phyloP scores from a whole-genome alignment of 2,113 vertebrate species.

The Macquaria ambigua region DNA sequence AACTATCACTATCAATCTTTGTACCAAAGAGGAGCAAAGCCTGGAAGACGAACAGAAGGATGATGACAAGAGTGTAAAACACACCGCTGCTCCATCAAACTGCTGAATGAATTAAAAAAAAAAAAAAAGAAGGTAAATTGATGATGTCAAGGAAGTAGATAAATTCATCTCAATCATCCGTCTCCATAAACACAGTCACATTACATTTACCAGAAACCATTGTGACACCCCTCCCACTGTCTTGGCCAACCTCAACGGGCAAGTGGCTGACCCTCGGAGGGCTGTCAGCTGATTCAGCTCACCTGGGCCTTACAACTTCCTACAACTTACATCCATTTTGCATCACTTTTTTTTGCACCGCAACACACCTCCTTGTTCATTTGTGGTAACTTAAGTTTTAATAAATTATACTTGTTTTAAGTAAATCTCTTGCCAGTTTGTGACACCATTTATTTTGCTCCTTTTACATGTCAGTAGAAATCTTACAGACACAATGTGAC shows the following conservation, averaged over 20 bases:
- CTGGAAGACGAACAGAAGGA: conserved; percentile 52
- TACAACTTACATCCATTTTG: no score
- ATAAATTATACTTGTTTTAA: no score
- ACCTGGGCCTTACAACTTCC: no score
- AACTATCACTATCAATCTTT: conserved; percentile 50
- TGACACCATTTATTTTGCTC: conserved; percentile 70
- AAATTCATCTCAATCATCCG: conserved; percentile 2
- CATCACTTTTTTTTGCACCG: no score
- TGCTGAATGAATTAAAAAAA: conserved; percentile 30
- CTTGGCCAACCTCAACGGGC: no score
- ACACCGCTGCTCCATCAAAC: conserved; percentile 56
- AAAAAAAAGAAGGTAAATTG: not conserved
- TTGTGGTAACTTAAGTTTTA: no score
- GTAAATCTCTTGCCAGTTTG: no score
- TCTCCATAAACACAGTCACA: conserved; percentile 7
- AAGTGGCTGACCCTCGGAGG: no score
- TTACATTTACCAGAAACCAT: conserved; percentile 29
- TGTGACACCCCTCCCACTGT: no score
- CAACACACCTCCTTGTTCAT: no score
- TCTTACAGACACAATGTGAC: conserved; percentile 31
- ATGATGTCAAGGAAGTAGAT: conserved; percentile 4
- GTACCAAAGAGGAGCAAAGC: conserved; percentile 19
- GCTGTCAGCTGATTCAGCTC: no score
- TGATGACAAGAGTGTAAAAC: conserved; percentile 57
- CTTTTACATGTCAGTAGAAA: conserved; percentile 52